Evolutionary conservation across 64 coral and sea anemone species (phyloP).

Genomic region (Exaiptasia diaphana): DNA sequence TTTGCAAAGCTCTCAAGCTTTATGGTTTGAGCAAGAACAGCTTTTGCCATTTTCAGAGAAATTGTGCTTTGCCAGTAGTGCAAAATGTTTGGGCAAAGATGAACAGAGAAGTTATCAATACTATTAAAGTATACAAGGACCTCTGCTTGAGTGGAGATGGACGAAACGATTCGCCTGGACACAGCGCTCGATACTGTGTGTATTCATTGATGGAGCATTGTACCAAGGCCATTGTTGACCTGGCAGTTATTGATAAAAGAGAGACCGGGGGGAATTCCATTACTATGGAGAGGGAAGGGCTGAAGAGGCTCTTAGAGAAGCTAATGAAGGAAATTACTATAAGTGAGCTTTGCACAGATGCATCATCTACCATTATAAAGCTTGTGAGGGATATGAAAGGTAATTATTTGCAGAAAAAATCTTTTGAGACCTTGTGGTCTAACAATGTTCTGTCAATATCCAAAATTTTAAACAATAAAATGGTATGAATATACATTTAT

Average conservation of each 20-base stretch:
- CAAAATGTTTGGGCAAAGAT: conserved; percentile 20
- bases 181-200: conserved; percentile 30
- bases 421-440: neutral
- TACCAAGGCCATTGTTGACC: conserved; percentile 8
- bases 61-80: conserved; percentile 31
- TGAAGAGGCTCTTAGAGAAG: conserved; percentile 35
- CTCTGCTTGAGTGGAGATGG: conserved; percentile 51
- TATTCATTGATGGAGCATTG: conserved; percentile 56
- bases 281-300: conserved; percentile 28
- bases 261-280: conserved; percentile 53
- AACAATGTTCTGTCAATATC: neutral
- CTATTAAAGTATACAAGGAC: neutral
- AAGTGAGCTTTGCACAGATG: conserved; percentile 41
- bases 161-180: conserved; percentile 41
- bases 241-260: conserved; percentile 17
- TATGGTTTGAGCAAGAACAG: neutral
- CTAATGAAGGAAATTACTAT: neutral
- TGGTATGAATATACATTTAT: neutral
- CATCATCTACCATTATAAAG: conserved; percentile 43
- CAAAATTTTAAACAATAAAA: neutral
- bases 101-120: neutral
- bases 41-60: neutral
- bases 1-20: neutral
- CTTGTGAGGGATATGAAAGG: conserved; percentile 56
- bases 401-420: neutral